Evolutionary conservation across 2,113 vertebrate genomes (phyloP), one percentile per base, ranked within the genome.

Genomic region (Turnix velox): DNA sequence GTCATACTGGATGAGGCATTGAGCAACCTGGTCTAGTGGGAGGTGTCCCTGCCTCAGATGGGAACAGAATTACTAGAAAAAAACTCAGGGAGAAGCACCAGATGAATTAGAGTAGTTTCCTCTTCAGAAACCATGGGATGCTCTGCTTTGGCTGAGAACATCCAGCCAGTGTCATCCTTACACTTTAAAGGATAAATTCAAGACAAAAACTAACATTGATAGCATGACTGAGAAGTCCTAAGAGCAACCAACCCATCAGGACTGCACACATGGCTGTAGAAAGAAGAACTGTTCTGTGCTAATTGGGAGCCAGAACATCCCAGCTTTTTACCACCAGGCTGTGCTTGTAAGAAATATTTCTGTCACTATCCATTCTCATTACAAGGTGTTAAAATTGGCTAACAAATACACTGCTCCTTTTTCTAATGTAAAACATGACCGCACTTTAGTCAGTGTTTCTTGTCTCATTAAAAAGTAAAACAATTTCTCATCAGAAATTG

Each of bases 351-450:
- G 87, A 61, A 90, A 25, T 66, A 62, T 66, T 91, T 81, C 72
- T 84, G 74, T 88, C 63, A 10, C 78, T 81, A 28, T 20, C 42
- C 27, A 72, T 75, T 71, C 88, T 87, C 75, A 42, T 85, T 81
- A 84, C 72, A 71, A 94, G 84, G 68, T 89, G 80, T 79, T 87
- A 94, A 87, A 87, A 85, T 22, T 86, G 79, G 92, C 65, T 73
- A 74, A 84, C 61, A 93, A 87, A 88, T 52, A 77, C 2, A 39
- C 82, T 42, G 79, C 55, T 93, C 35, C 68, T 85, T 90, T 62
- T 51, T n/a, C n/a, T 27, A 77, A 80, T 59, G 67, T 51, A 27
- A 22, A 78, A 79, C 76, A 40, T 1, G 18, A 43, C 54, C 45
- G 37, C 31, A 28, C 27, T 51, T 62, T 28, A 84, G 57, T 46